These are phyloP conservation scores for Papilio machaon DNA, from an alignment of 1,140 invertebrate genomes.

Conservation along the genomic window DNA sequence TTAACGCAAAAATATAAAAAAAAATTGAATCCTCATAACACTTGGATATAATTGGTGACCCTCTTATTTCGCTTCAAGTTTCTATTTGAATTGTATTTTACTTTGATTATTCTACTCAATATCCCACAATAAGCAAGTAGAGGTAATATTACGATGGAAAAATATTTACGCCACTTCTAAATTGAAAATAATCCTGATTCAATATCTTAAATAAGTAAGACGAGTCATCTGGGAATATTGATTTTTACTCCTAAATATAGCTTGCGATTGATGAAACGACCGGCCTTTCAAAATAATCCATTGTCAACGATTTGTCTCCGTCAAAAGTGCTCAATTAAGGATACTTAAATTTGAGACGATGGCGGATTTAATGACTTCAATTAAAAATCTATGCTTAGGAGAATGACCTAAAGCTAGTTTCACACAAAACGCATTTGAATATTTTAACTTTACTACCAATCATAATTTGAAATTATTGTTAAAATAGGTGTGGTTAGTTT, in stretches of 20 bases:
- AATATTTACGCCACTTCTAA: not conserved
- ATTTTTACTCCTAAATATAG: slow-evolving; percentile 15
- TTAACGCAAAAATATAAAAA: no score
- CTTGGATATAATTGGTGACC: no score
- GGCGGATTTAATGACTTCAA: slow-evolving; percentile 35
- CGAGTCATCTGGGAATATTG: not conserved
- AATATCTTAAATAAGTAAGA: slow-evolving; percentile 27
- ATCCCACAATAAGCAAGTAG: no score
- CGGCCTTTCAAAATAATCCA: not conserved
- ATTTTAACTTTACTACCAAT: slow-evolving; percentile 14
- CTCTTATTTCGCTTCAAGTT: no score
- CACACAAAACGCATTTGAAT: slow-evolving; percentile 6
- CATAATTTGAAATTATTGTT: not conserved
- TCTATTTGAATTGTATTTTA: no score
- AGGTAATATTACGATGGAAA: not conserved
- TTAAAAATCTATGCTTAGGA: slow-evolving; percentile 32
- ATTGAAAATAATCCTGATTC: not conserved
- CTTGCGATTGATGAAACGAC: not conserved
- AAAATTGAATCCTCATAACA: no score
- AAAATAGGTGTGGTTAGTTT: not conserved
- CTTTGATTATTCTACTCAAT: no score
- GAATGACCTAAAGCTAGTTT: not conserved
- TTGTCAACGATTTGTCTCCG: slow-evolving; percentile 28
- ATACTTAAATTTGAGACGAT: slow-evolving; percentile 35
- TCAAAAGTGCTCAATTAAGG: slow-evolving; percentile 36